These are phyloP conservation scores for Montifringilla adamsi DNA, from an alignment of 2,113 vertebrate genomes.

Conservation along the genomic window DNA sequence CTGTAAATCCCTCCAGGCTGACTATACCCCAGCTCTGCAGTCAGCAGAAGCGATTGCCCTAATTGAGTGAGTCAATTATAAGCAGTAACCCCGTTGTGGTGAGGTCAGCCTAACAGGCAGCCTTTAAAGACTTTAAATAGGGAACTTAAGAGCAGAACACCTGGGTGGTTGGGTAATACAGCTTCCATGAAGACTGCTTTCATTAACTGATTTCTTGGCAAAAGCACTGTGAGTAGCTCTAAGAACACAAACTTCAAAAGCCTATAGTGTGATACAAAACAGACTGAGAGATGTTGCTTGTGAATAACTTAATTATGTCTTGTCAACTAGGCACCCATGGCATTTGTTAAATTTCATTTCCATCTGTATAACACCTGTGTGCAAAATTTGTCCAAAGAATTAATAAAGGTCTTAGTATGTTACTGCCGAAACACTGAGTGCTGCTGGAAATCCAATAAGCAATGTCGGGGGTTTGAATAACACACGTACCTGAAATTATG, in stretches of 20 bases:
- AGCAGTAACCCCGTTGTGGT: background rate
- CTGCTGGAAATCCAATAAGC: background rate
- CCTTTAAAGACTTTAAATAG: constrained; percentile 21
- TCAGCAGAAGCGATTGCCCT: background rate
- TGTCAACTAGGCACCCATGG: background rate
- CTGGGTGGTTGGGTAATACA: background rate
- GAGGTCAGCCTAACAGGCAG: background rate
- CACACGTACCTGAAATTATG: background rate
- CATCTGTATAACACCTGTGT: background rate
- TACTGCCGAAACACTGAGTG: background rate
- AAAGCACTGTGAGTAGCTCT: constrained; percentile 35
- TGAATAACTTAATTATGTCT: constrained; percentile 46
- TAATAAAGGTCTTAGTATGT: background rate
- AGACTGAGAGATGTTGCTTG: background rate
- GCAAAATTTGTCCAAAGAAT: background rate
- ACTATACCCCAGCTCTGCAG: background rate
- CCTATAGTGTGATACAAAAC: constrained; percentile 3
- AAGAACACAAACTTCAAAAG: constrained; percentile 29
- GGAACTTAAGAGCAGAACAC: constrained; percentile 11
- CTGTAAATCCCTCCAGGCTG: background rate
- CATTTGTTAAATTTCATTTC: constrained; percentile 42
- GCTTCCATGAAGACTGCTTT: constrained; percentile 13
- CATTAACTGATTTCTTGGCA: constrained; percentile 19
- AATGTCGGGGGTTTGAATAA: background rate
- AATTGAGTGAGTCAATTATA: background rate